Base-by-base conservation (phyloP, 1,140 invertebrate genomes). In the Drosophila tropicalis region DNA sequence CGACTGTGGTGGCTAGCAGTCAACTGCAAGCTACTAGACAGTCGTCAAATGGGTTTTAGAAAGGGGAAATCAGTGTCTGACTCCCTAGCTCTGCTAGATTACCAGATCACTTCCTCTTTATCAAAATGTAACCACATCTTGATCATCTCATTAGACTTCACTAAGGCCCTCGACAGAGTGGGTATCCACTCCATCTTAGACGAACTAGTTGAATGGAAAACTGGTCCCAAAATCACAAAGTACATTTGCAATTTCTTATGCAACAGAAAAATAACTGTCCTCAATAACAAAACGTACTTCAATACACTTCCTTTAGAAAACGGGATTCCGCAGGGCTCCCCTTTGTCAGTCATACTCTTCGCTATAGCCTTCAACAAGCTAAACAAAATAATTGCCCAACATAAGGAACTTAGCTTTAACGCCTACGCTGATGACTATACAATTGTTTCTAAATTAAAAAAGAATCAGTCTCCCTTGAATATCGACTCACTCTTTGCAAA, bases 221-320 rank as follows among this genome's bases (percentile, higher is more conserved):
- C 71, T 40, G 44, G 68, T 22, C 69, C 44, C 55, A 10, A 36
- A 36, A 36, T 36, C 34, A 36, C 7, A 10, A 36, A 36, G 7
- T 10, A 36, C 34, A 36, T 70, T 15, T 29, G 12, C 5, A 68
- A 72, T 25, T 67, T 71, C 12, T n/a, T 76, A 12, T 61, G 34
- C 13, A 76, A 76, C n/a, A 56, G 70, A 32, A 72, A 76, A 72
- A 65, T 72, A 32, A 40, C 29, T 36, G 51, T 68, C 4, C 29
- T 44, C 19, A 47, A 5, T 5, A 29, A 67, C 4, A 44, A 60
- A 13, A n/a, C 13, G 10, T 62, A 36, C 25, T 57, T 44, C 3
- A 51, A 13, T 22, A 40, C 54, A 41, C 54, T 51, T 56, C 29
- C 51, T 1, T 25, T 69, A 39, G 32, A 19, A n/a, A 68, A 55